Percentiles rank a stretch among this genome's conserved stretches.
phyloP scores from a whole-genome alignment of 2,113 vertebrate genomes.

The Callospermophilus lateralis region DNA sequence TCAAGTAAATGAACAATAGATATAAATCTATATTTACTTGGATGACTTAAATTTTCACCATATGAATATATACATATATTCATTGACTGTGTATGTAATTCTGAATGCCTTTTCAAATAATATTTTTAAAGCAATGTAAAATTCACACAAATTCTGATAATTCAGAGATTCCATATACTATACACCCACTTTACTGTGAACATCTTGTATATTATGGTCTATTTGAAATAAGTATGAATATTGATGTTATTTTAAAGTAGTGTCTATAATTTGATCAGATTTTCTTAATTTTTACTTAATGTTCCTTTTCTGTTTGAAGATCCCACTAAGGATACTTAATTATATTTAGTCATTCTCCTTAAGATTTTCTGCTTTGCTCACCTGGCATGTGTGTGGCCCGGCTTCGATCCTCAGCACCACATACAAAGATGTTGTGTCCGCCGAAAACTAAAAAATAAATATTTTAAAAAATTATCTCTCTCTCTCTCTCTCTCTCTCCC shows the following conservation, averaged over 20 bases:
- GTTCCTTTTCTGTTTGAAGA: background rate
- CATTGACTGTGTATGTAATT: background rate
- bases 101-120: background rate
- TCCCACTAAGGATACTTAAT: background rate
- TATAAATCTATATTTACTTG: background rate
- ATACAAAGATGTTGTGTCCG: too few relatives aligned
- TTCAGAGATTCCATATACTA: background rate
- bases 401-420: too few relatives aligned
- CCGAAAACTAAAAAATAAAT: too few relatives aligned
- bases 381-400: too few relatives aligned
- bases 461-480: too few relatives aligned
- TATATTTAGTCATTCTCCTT: slow-evolving; percentile 8
- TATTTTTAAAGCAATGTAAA: background rate
- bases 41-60: background rate
- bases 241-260: background rate
- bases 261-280: background rate
- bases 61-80: background rate
- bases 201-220: background rate
- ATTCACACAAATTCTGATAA: background rate
- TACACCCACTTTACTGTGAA: background rate
- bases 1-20: background rate
- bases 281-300: background rate
- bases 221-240: background rate
- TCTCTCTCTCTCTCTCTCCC: too few relatives aligned
- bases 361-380: background rate